These are phyloP conservation scores for Diarsia dahlii DNA, from an alignment of 2,888 invertebrate genomes.

Conservation along the genomic window DNA sequence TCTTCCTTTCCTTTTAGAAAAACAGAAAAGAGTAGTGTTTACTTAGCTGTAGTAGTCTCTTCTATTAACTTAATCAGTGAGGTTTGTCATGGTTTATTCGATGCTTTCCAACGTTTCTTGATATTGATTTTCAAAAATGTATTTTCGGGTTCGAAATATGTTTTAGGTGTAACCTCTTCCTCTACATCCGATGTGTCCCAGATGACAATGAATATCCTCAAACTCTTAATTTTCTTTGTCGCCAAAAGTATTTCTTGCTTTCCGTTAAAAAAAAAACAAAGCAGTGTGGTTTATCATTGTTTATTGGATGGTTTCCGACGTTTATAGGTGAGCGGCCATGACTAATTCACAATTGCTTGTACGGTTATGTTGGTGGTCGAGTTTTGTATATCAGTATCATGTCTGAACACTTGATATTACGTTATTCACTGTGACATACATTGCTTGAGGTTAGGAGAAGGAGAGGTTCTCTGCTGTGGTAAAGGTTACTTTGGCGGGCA, in stretches of 20 bases:
- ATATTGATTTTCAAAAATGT: no score
- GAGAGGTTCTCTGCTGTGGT: not conserved
- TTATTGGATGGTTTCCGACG: slow-evolving; percentile 70
- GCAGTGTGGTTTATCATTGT: slow-evolving; percentile 73
- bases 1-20: not conserved
- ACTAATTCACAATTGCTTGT: not conserved
- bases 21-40: slow-evolving; percentile 2
- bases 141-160: no score
- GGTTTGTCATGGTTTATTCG: slow-evolving; percentile 74
- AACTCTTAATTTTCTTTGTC: slow-evolving; percentile 17
- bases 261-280: not conserved
- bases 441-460: not conserved
- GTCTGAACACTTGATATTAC: not conserved
- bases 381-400: not conserved
- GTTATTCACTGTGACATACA: slow-evolving; percentile 1
- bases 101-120: slow-evolving; percentile 65
- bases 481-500: not conserved
- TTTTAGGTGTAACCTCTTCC: not conserved
- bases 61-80: slow-evolving; percentile 71
- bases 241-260: not conserved
- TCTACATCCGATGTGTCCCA: slow-evolving; percentile 1
- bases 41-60: slow-evolving; percentile 72
- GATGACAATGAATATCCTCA: slow-evolving; percentile 25
- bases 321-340: not conserved
- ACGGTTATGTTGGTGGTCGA: slow-evolving; percentile 35